Evolutionary conservation across 2,797 vertebrate species (phyloP).

Genomic region (Diplodus puntazzo): DNA sequence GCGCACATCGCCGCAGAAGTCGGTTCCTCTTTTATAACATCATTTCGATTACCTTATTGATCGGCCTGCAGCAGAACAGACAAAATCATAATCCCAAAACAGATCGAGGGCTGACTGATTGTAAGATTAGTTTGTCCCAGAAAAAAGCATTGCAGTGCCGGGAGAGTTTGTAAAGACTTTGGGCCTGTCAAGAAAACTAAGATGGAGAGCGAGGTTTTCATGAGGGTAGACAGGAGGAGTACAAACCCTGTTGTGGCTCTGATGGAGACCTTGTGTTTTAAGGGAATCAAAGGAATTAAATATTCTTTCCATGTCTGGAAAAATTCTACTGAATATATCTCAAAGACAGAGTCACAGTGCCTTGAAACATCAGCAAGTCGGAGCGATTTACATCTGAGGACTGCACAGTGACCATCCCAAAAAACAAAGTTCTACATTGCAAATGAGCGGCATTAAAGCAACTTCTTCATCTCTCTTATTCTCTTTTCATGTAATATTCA

Average conservation of each 20-base stretch:
- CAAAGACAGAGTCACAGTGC: conserved; percentile 5
- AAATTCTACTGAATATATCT: conserved; percentile 22
- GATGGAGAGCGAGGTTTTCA: conserved; percentile 31
- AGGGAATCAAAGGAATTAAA: conserved; percentile 25
- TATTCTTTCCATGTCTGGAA: conserved; percentile 21
- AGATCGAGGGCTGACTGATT: conserved; percentile 48
- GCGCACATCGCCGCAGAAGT: conserved; percentile 35
- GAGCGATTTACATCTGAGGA: conserved; percentile 45
- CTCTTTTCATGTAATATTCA: conserved; percentile 75
- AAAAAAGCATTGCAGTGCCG: conserved; percentile 37
- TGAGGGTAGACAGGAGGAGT: background rate
- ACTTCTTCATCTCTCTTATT: conserved; percentile 30
- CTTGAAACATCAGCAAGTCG: conserved; percentile 40
- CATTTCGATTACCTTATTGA: conserved; percentile 81
- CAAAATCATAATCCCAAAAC: conserved; percentile 72
- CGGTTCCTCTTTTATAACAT: conserved; percentile 73
- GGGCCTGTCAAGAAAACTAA: conserved; percentile 31
- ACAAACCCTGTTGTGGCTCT: background rate
- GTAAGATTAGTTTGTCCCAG: conserved; percentile 52
- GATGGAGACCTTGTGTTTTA: conserved; percentile 27
- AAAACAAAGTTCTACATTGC: conserved; percentile 45
- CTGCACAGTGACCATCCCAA: conserved; percentile 40
- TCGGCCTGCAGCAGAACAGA: conserved; percentile 65
- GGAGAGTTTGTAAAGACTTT: conserved; percentile 48
- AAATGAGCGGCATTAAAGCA: conserved; percentile 68